phyloP scores from a whole-genome alignment of 2,113 vertebrate species.

The Ahaetulla prasina region DNA sequence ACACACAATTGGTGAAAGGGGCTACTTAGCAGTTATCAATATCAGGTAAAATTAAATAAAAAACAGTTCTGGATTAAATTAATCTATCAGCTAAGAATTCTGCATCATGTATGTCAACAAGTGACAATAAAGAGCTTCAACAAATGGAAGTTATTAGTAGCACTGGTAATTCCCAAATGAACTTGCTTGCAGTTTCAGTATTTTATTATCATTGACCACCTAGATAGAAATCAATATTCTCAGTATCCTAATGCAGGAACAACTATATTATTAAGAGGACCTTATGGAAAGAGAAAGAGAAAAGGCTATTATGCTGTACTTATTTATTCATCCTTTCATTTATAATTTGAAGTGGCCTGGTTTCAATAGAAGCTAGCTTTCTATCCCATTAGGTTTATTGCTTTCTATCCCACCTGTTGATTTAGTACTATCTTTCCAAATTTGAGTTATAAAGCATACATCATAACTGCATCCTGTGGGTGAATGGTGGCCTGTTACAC shows the following conservation, averaged over 20 bases:
- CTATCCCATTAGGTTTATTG: background rate
- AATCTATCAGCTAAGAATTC: slow-evolving; percentile 9
- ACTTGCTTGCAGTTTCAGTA: slow-evolving; percentile 3
- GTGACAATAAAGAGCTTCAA: background rate
- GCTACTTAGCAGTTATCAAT: background rate
- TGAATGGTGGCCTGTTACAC: no score
- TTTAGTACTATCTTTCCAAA: background rate
- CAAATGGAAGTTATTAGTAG: background rate
- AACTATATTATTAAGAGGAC: background rate
- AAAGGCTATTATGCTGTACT: background rate
- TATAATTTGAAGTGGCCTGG: background rate
- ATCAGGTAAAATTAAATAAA: background rate
- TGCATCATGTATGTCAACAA: background rate
- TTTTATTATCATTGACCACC: background rate
- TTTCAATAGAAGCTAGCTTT: background rate
- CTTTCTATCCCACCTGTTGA: background rate
- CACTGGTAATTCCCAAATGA: slow-evolving; percentile 11
- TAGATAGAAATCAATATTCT: slow-evolving; percentile 9
- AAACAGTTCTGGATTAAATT: background rate
- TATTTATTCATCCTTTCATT: background rate
- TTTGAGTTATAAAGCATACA: background rate
- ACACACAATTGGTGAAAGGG: background rate
- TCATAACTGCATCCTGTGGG: no score
- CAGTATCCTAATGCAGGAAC: background rate
- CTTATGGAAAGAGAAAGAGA: background rate